Evolutionary conservation across 2,113 vertebrate genomes (phyloP).

Genomic region (Ellobius talpinus): DNA sequence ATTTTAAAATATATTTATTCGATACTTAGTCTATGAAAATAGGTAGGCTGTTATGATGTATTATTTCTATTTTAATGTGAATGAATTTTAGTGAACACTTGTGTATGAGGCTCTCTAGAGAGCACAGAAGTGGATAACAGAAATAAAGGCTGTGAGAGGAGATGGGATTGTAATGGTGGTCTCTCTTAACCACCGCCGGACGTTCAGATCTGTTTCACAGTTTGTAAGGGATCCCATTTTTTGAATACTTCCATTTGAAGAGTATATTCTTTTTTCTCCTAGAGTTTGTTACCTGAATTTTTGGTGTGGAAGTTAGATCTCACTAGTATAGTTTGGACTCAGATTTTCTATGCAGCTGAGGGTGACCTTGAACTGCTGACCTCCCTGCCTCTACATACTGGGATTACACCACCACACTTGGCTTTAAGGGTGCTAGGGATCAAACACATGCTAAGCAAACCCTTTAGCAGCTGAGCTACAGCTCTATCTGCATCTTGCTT

Average conservation of each 20-base stretch:
- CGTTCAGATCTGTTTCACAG: neutral
- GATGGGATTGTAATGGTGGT: neutral
- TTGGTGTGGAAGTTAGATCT: neutral
- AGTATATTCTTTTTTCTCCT: neutral
- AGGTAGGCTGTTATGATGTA: neutral
- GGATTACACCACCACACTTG: neutral
- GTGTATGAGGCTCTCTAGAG: neutral
- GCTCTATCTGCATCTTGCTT: neutral
- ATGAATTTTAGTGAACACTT: neutral
- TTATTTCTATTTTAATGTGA: constrained; percentile 42
- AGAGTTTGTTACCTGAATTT: neutral
- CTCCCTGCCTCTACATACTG: neutral
- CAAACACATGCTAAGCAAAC: neutral
- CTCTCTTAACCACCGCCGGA: neutral
- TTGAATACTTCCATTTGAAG: neutral
- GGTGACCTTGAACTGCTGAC: neutral
- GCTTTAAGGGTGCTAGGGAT: neutral
- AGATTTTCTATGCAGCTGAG: neutral
- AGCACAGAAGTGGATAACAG: neutral
- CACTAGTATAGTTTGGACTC: neutral
- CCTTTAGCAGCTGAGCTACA: neutral
- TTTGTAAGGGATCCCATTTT: neutral
- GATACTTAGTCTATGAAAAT: constrained; percentile 18
- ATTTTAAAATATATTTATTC: neutral
- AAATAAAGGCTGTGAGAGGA: neutral